Evolutionary conservation across 2,888 invertebrate genomes (phyloP).

Genomic region (Helobdella robusta): DNA sequence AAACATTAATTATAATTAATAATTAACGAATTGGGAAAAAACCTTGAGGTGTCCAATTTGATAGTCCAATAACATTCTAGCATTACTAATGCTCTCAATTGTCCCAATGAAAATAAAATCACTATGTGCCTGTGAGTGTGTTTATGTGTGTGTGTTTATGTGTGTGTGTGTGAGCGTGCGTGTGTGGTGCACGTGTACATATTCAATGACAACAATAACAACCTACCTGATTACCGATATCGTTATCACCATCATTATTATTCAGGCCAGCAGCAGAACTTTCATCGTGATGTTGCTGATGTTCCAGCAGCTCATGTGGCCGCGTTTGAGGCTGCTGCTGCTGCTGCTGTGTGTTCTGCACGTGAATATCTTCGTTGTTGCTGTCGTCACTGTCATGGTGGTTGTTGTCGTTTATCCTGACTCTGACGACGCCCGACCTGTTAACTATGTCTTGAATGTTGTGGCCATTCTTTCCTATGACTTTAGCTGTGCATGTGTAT

Average conservation of each 20-base stretch:
- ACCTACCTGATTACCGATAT: background rate
- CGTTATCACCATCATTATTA: background rate
- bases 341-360: too few species aligned
- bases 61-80: conserved; percentile 77
- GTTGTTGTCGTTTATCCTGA: conserved; percentile 92
- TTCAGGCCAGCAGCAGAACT: too few species aligned
- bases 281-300: too few species aligned
- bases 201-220: background rate
- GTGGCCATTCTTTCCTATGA: conserved; percentile 92
- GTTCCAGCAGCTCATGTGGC: too few species aligned
- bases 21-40: background rate
- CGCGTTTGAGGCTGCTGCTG: too few species aligned
- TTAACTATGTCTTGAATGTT: conserved; percentile 95
- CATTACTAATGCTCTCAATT: conserved; percentile 84
- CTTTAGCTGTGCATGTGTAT: conserved; percentile 40
- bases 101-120: conserved; percentile 92
- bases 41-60: conserved; percentile 90
- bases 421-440: conserved; percentile 87
- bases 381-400: too few species aligned
- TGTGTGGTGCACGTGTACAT: too few species aligned
- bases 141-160: too few species aligned
- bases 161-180: too few species aligned
- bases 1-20: background rate
- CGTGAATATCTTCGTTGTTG: too few species aligned
- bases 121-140: background rate